Conservation (phyloP, 2,113 vertebrate genomes). For the Dissostichus mawsoni region DNA sequence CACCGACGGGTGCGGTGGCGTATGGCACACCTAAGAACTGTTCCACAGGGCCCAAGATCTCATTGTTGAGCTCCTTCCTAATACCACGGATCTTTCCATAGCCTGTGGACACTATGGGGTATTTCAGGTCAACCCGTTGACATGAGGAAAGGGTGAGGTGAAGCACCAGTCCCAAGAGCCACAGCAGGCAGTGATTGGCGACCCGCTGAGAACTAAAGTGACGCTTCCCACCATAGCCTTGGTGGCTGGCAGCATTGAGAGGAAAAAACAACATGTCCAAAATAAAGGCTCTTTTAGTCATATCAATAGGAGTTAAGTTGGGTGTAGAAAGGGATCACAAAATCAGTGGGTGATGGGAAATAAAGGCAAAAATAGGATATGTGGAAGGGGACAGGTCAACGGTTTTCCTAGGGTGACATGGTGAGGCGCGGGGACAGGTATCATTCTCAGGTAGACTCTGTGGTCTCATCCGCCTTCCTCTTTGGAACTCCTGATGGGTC, state of each 20-base stretch:
- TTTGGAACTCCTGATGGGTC: slow-evolving; percentile 64
- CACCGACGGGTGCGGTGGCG: slow-evolving; percentile 90
- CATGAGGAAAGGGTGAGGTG: slow-evolving; percentile 83
- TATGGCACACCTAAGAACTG: slow-evolving; percentile 93
- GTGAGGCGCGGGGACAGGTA: slow-evolving; percentile 55
- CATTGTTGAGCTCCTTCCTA: slow-evolving; percentile 90
- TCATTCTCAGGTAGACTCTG: slow-evolving; percentile 79
- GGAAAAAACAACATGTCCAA: slow-evolving; percentile 81
- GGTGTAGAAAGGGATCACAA: slow-evolving; percentile 49
- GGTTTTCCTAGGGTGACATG: slow-evolving; percentile 69
- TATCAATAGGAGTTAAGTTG: slow-evolving; percentile 56
- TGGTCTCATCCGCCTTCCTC: slow-evolving; percentile 73
- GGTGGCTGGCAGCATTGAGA: slow-evolving; percentile 65
- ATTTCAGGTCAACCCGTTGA: slow-evolving; percentile 85
- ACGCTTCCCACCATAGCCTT: slow-evolving; percentile 69
- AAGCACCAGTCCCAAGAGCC: slow-evolving; percentile 85
- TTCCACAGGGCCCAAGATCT: slow-evolving; percentile 92
- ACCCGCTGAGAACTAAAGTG: slow-evolving; percentile 61
- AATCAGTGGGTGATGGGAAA: slow-evolving; percentile 56
- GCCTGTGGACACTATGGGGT: slow-evolving; percentile 89
- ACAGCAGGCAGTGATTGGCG: slow-evolving; percentile 80
- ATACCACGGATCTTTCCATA: slow-evolving; percentile 91
- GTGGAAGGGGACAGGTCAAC: slow-evolving; percentile 54
- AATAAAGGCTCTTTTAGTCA: slow-evolving; percentile 72
- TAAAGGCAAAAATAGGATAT: slow-evolving; percentile 67